phyloP scores from a whole-genome alignment of 2,113 vertebrate genomes.

The Nothobranchius furzeri region DNA sequence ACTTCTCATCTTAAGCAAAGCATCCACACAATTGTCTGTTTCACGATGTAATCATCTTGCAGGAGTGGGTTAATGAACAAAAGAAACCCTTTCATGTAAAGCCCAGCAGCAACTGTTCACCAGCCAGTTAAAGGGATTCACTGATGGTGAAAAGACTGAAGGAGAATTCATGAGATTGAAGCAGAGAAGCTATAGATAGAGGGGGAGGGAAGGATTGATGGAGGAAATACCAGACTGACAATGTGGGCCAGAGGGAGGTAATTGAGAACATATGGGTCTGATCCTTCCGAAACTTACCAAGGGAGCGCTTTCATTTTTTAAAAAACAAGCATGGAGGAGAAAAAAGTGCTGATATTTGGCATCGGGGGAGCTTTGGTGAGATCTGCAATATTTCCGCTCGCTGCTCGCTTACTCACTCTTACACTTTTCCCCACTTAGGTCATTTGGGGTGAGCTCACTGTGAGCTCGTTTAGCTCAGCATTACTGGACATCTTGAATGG shows the following conservation, averaged over 20 bases:
- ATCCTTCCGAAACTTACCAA: constrained; percentile 47
- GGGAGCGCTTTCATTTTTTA: constrained; percentile 23
- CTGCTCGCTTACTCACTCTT: constrained; percentile 37
- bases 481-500: constrained; percentile 4
- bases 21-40: not conserved
- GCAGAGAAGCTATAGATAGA: constrained; percentile 33
- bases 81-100: not conserved
- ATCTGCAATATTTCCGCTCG: constrained; percentile 51
- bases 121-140: constrained; percentile 11
- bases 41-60: not conserved
- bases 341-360: constrained; percentile 59
- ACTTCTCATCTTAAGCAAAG: not conserved
- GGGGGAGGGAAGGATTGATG: constrained; percentile 45
- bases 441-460: constrained; percentile 57
- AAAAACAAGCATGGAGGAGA: constrained; percentile 11
- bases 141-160: constrained; percentile 10
- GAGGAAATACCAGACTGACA: constrained; percentile 83
- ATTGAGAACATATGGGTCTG: constrained; percentile 81
- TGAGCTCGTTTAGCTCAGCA: constrained; percentile 31
- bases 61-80: not conserved
- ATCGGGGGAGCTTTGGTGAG: constrained; percentile 36
- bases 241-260: constrained; percentile 78
- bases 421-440: constrained; percentile 35
- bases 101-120: constrained; percentile 1
- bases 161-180: constrained; percentile 35